Evolutionary conservation across 2,888 invertebrate species (phyloP).

Genomic region (Incurvaria masculella): DNA sequence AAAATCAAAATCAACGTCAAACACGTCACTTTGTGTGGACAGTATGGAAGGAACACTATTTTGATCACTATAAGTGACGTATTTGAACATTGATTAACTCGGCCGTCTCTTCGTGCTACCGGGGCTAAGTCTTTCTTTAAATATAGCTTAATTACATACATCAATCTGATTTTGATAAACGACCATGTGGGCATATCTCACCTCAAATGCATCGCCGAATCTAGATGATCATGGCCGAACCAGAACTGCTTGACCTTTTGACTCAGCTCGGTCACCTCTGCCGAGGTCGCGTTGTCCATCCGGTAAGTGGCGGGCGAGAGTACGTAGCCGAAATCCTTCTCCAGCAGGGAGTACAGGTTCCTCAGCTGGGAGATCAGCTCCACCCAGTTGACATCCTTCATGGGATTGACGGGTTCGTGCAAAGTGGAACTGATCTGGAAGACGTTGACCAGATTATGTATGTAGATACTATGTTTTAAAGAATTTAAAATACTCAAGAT

Average conservation of each 20-base stretch:
- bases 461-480: too few relatives aligned
- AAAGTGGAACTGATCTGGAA: not conserved
- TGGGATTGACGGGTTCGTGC: slow-evolving; percentile 6
- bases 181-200: slow-evolving; percentile 15
- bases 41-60: too few relatives aligned
- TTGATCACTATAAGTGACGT: too few relatives aligned
- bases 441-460: too few relatives aligned
- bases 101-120: too few relatives aligned
- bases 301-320: slow-evolving; percentile 34
- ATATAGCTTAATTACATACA: too few relatives aligned
- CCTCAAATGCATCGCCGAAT: slow-evolving; percentile 33
- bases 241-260: slow-evolving; percentile 29
- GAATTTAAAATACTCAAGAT: too few relatives aligned
- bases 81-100: too few relatives aligned
- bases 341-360: slow-evolving; percentile 28
- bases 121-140: too few relatives aligned
- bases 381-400: slow-evolving; percentile 34
- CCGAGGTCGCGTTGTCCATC: slow-evolving; percentile 25
- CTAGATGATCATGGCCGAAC: slow-evolving; percentile 29
- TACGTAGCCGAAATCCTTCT: slow-evolving; percentile 36
- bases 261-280: slow-evolving; percentile 19
- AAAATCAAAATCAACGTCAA: too few relatives aligned
- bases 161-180: too few relatives aligned
- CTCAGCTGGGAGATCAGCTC: slow-evolving; percentile 33
- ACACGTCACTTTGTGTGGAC: too few relatives aligned